Evolutionary conservation across 2,113 vertebrate species (phyloP).

Genomic region (Opisthocomus hoazin): DNA sequence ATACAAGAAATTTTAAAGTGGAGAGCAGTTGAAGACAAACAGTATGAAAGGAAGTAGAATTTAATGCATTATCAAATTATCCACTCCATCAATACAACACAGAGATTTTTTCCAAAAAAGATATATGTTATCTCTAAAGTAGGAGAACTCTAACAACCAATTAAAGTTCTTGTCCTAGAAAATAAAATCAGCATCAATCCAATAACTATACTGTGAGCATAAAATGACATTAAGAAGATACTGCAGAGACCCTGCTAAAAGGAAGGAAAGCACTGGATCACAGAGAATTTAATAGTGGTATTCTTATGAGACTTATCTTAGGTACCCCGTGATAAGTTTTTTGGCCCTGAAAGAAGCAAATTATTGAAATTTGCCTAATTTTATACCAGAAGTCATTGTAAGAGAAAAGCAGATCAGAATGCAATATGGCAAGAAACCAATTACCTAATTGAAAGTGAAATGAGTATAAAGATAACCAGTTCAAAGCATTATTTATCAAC

Average conservation of each 20-base stretch:
- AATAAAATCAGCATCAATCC: neutral
- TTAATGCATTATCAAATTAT: neutral
- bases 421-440: neutral
- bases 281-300: neutral
- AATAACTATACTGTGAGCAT: neutral
- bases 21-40: neutral
- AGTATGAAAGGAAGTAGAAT: neutral
- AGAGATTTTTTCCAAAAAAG: neutral
- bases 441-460: neutral
- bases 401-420: neutral
- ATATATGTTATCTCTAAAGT: neutral
- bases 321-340: neutral
- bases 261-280: neutral
- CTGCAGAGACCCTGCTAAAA: neutral
- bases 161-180: neutral
- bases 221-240: neutral
- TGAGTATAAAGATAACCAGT: neutral
- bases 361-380: neutral
- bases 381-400: neutral
- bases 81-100: neutral
- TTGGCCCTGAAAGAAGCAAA: neutral
- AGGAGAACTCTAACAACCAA: neutral
- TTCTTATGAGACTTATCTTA: neutral
- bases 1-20: neutral
- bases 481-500: neutral